Evolutionary conservation across 2,888 invertebrate genomes (phyloP).

Genomic region (Drosophila nigritarsus): DNA sequence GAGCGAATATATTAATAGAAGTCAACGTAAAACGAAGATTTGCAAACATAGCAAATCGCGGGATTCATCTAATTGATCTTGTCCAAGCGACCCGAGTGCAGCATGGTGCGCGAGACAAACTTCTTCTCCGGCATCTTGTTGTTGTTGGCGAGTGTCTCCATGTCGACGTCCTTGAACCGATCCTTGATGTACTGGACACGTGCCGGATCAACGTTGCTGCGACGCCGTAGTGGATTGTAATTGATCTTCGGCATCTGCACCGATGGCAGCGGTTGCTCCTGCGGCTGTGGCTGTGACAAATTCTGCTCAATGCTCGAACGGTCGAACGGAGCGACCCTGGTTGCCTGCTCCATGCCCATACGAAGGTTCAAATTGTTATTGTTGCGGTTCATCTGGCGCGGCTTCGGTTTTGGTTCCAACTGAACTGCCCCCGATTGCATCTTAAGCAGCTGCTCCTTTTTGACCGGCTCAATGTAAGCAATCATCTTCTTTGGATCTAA

Average conservation of each 20-base stretch:
- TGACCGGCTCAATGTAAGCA: constrained; percentile 8
- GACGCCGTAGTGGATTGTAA: constrained; percentile 56
- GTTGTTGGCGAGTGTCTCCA: constrained; percentile 23
- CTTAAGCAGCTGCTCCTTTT: constrained; percentile 14
- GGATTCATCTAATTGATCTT: constrained; percentile 45
- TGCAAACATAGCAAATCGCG: background rate
- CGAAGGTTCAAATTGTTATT: constrained; percentile 11
- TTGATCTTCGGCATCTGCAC: constrained; percentile 18
- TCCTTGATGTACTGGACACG: constrained; percentile 61
- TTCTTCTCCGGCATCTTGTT: constrained; percentile 46
- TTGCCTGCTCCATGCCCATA: constrained; percentile 8
- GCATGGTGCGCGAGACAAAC: constrained; percentile 51
- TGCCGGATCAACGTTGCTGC: constrained; percentile 54
- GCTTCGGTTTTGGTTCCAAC: background rate
- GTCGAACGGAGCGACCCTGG: constrained; percentile 17
- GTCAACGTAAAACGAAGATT: constrained; percentile 8
- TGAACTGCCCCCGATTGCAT: background rate
- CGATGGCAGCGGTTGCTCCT: background rate
- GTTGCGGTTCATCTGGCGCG: background rate
- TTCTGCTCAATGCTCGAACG: constrained; percentile 1
- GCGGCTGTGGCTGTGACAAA: background rate
- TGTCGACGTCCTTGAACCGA: constrained; percentile 38
- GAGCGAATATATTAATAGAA: constrained; percentile 22
- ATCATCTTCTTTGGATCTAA: constrained; percentile 26
- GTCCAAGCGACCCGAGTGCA: constrained; percentile 61